phyloP scores from a whole-genome alignment of 2,888 invertebrate genomes.

The Lasioglossum figueresi region DNA sequence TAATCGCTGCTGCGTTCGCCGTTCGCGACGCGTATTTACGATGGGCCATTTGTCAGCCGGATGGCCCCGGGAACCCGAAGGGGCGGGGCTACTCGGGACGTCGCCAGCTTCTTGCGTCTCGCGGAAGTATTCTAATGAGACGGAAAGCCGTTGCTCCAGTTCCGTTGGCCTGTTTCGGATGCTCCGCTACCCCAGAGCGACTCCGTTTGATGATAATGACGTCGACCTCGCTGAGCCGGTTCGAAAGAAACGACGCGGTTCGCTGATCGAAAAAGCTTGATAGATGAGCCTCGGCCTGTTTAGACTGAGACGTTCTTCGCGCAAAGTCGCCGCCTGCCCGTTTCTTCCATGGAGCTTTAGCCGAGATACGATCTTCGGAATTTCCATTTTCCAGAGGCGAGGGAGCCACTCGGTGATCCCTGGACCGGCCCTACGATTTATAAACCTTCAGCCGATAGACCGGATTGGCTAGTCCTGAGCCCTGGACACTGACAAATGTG shows the following conservation, averaged over 20 bases:
- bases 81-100: neutral
- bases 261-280: slow-evolving; percentile 20
- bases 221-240: neutral
- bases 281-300: neutral
- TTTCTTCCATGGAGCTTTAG: neutral
- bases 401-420: neutral
- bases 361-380: neutral
- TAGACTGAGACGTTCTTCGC: neutral
- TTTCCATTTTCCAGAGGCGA: neutral
- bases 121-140: slow-evolving; percentile 44
- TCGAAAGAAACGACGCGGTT: neutral
- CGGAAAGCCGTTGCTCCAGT: slow-evolving; percentile 53
- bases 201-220: slow-evolving; percentile 32
- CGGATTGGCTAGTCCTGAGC: neutral
- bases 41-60: slow-evolving; percentile 9
- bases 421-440: slow-evolving; percentile 15
- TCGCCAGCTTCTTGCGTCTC: slow-evolving; percentile 35
- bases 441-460: slow-evolving; percentile 21
- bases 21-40: slow-evolving; percentile 32
- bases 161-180: slow-evolving; percentile 48
- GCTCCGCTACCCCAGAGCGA: neutral
- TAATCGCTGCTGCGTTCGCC: slow-evolving; percentile 22
- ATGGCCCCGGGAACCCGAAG: neutral
- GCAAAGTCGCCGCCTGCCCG: neutral
- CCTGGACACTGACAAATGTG: slow-evolving; percentile 38